phyloP scores from a whole-genome alignment of 2,797 vertebrate genomes.

The Peromyscus aztecus region DNA sequence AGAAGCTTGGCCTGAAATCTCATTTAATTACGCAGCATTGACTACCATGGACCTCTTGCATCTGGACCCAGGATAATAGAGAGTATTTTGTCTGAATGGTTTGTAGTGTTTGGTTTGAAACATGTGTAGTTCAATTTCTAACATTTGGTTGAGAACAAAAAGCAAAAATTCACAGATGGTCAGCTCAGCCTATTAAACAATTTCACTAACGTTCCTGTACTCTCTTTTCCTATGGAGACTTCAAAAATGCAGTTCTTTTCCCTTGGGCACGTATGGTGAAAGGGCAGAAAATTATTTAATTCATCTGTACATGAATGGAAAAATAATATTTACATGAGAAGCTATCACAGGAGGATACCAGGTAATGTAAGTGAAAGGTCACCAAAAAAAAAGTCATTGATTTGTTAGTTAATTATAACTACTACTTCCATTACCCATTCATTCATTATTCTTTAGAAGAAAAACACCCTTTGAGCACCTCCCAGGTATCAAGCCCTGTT shows the following conservation, averaged over 20 bases:
- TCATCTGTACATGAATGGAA: conserved; percentile 30
- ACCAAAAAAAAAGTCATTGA: background rate
- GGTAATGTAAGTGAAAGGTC: background rate
- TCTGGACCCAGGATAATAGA: conserved; percentile 69
- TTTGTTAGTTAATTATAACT: background rate
- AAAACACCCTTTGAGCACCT: background rate
- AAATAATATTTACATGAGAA: background rate
- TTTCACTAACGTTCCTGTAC: conserved; percentile 62
- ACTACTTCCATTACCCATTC: background rate
- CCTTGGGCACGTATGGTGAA: background rate
- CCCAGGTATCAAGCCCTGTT: background rate
- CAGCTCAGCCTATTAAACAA: conserved; percentile 69
- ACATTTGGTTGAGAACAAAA: conserved; percentile 72
- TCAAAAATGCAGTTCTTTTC: conserved; percentile 33
- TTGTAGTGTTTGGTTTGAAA: conserved; percentile 75
- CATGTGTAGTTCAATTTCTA: conserved; percentile 72
- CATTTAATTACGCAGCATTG: conserved; percentile 84
- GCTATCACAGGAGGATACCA: background rate
- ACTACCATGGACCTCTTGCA: conserved; percentile 79
- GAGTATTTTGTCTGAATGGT: conserved; percentile 78
- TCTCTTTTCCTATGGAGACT: conserved; percentile 18
- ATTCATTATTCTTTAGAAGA: background rate
- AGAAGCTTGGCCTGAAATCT: conserved; percentile 83
- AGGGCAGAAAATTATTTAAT: background rate
- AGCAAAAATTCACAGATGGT: conserved; percentile 64